phyloP scores from a whole-genome alignment of 2,888 invertebrate species.

The Polietes domitor region DNA sequence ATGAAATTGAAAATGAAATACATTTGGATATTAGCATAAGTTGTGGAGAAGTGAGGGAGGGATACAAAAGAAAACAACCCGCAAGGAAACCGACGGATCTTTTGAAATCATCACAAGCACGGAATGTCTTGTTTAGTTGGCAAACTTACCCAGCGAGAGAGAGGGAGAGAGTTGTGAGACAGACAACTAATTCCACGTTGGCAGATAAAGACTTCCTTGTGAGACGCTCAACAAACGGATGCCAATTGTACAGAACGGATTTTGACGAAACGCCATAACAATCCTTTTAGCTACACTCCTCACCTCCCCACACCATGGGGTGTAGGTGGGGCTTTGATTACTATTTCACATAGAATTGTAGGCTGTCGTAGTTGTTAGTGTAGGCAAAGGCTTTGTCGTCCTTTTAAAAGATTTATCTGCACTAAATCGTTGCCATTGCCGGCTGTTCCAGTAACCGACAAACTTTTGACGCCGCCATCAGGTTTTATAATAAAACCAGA shows the following conservation, averaged over 20 bases:
- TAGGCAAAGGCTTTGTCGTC: not conserved
- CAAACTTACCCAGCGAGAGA: not conserved
- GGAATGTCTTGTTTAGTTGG: not conserved
- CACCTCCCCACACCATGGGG: not conserved
- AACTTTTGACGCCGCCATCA: constrained; percentile 61
- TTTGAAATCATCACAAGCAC: not conserved
- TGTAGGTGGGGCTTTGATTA: not conserved
- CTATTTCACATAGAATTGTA: not conserved
- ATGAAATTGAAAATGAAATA: not conserved
- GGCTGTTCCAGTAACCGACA: constrained; percentile 62
- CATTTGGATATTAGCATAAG: not conserved
- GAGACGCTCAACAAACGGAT: not conserved
- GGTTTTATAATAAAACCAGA: not conserved
- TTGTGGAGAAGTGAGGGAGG: not conserved
- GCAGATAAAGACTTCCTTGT: not conserved
- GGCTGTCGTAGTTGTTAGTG: not conserved
- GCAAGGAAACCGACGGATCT: not conserved
- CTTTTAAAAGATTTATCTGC: constrained; percentile 54
- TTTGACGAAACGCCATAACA: not conserved
- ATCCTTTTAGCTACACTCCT: not conserved
- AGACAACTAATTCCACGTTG: not conserved
- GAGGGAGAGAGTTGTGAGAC: not conserved
- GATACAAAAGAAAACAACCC: not conserved
- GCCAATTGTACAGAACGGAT: not conserved
- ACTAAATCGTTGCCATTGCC: constrained; percentile 46